Base-by-base conservation (phyloP, 2,797 vertebrate species). In the Myripristis jacobus region DNA sequence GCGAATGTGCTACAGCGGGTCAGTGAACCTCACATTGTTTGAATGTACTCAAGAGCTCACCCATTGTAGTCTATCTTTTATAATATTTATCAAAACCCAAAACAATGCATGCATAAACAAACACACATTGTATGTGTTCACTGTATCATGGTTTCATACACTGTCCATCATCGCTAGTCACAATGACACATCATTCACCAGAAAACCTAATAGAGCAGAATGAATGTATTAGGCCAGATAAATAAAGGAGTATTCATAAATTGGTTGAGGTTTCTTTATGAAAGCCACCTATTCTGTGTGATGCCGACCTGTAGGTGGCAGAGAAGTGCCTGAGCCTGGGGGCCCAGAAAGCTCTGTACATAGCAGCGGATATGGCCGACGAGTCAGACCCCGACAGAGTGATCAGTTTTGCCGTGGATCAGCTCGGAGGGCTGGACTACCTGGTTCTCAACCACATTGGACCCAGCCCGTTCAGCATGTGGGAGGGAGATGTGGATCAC, bases 361-460 rank as follows among this genome's bases (percentile, higher is more conserved):
- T 96, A 51, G 59, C 93, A n/a, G 95, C 91, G 12, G 95, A 97
- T 80, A 96, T 96, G 96, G 79, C 89, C 18, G 89, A 12, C 52
- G 87, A 92, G 2, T 83, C 91, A 2, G 95, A 95, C 50, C 94
- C 95, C 0, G 88, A 93, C 4, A 87, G 22, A n/a, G 94, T 95
- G 70, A 84, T 96, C 25, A 90, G 89, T n/a, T 96, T 96, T 75
- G 93, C 96, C 19, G 62, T 95, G 73, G 89, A 96, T 74, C 89
- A 93, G 21, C 92, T 97, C 8, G 95, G 95, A 16, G 95, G 95
- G 2, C 79, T 97, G 91, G 96, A 97, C 79, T 96, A 93, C 68
- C 69, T 97, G 13, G 93, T 97, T 62, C 80, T 97, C 70, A 98
- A 96, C 80, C 96, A 97, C 86, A 92, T 97, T 0, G 95, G 96